Evolutionary conservation across 2,113 vertebrate species (phyloP).

Genomic region (Chaetura pelagica): DNA sequence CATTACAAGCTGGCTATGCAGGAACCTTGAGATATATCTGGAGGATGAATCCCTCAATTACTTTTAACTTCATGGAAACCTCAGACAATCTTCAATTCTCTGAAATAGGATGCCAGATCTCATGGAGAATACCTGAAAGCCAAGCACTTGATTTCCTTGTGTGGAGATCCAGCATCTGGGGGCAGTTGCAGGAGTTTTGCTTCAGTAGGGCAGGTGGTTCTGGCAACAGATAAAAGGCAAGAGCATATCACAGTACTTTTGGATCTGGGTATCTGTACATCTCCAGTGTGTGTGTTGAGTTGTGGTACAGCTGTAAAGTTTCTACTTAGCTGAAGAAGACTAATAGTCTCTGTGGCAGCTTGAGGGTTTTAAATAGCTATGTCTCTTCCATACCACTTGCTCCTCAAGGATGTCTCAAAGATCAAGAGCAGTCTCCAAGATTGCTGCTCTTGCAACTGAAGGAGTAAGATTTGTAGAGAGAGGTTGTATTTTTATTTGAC

Average conservation of each 20-base stretch:
- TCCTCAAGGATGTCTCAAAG: background rate
- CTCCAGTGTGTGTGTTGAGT: background rate
- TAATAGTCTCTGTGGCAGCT: background rate
- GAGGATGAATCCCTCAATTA: conserved; percentile 1
- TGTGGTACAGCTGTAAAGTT: background rate
- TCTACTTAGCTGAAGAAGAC: background rate
- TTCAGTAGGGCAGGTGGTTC: background rate
- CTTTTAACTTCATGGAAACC: background rate
- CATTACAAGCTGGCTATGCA: background rate
- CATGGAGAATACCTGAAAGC: background rate
- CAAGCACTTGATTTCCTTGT: background rate
- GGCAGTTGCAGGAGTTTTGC: background rate
- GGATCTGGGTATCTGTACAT: background rate
- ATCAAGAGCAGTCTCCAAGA: background rate
- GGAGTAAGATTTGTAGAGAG: background rate
- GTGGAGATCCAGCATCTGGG: background rate
- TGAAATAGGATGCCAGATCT: background rate
- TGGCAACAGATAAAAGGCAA: background rate
- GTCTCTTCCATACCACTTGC: background rate
- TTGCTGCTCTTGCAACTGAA: background rate
- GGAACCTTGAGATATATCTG: background rate
- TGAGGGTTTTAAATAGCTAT: background rate
- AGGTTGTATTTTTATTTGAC: background rate
- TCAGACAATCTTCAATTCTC: background rate
- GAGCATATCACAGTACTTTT: rapidly evolving